Base-by-base conservation (phyloP, 2,113 vertebrate species). In the Seriola dumerili region DNA sequence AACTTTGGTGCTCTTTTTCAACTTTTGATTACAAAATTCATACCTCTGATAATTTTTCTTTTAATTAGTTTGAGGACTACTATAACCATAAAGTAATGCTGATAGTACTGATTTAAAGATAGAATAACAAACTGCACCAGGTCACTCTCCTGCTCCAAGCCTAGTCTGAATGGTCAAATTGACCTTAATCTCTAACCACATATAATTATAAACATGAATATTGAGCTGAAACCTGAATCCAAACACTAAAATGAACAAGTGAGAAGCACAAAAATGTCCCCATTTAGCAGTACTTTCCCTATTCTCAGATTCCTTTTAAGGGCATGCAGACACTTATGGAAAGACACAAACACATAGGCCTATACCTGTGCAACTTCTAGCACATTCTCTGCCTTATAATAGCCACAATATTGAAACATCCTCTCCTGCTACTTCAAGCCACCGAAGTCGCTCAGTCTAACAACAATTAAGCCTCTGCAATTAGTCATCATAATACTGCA, bases 401-500 rank as follows among this genome's bases (percentile, higher is more conserved):
- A 46, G 66, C 38, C 46, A 55, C 12, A 55, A 14, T 48, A 63
- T 34, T 54, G 5, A 78, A 76, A 71, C 48, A 81, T 80, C 32
- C 61, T 83, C 52, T 52, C 10, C 29, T 74, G 72, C 63, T 73
- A 72, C 69, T 85, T 65, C 57, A 68, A 83, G 32, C 64, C 40
- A 72, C 29, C 38, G 29, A 58, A 80, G 67, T 85, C 5, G n/a
- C 72, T 87, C 76, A 64, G 75, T 72, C 72, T 66, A 71, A 84
- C 59, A 89, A 77, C 70, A 86, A 88, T 80, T 87, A 89, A 54
- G 54, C 76, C 44, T 38, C 68, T 69, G 84, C 84, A 80, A 92
- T 93, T 85, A 88, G 70, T 89, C 82, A 71, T 82, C 32, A 85
- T 88, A 76, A 89, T 34, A 61, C 57, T 29, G 73, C 77, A 85